Evolutionary conservation across 1,140 invertebrate genomes (phyloP), one percentile per base, ranked within the genome.

Genomic region (Drosophila sulfurigaster): DNA sequence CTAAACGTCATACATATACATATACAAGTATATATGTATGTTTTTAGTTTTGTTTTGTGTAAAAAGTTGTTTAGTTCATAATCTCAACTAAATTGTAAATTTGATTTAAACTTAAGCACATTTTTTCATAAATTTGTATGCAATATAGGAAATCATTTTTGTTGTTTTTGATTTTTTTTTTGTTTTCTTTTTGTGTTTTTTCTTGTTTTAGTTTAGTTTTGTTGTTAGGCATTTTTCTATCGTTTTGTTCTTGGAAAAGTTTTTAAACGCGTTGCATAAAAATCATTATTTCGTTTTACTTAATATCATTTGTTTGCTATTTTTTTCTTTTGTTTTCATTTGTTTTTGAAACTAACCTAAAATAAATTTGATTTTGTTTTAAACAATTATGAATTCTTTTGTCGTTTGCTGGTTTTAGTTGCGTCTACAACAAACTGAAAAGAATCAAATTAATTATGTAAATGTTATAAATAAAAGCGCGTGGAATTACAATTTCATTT

Each of bases 71-170:
- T 70, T 79, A 73, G 67, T 79, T 69, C 54, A 78, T 82, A 88
- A 87, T 88, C 83, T 87, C 85, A 87, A 87, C 85, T 88, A 78
- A 87, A 83, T 87, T 87, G 85, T 88, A 87, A 87, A 87, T 87
- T 87, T 87, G 73, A 83, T 88, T 88, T 88, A 87, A 87, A 87
- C 83, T 88, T 89, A 87, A 83, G 83, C 83, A 83, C 81, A 87
- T 78, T 76, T 77, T 77, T 79, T 86, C 78, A 68, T 81, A 85
- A 80, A 85, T 85, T 85, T 85, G 81, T 83, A 83, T 83, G 81
- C 59, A 75, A 80, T 83, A 85, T 83, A 85, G 78, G 81, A 83
- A 81, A 83, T 81, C 62, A 78, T 81, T 81, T 85, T 63, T 75
- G 81, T 81, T 63, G 62, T 45, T 48, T 74, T 62, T 35, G 60